Percentiles rank a stretch among this genome's conserved stretches.
Evolutionary conservation across 2,888 invertebrate species (phyloP).

Genomic region (Bhutanitis thaidina): DNA sequence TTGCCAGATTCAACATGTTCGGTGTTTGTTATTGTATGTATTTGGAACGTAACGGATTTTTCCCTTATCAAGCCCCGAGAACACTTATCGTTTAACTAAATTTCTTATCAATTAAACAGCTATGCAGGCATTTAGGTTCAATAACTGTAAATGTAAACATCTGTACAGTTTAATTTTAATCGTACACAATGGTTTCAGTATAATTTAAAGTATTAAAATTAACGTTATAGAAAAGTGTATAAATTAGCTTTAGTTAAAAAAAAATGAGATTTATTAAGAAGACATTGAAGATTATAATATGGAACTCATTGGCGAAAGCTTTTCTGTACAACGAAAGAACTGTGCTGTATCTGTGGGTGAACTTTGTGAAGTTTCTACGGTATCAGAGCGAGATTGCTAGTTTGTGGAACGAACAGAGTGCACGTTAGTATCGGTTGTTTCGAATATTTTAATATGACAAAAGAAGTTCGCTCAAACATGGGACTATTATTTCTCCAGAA

Average conservation of each 20-base stretch:
- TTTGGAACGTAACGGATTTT: slow-evolving; percentile 7
- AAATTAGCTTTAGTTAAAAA: too few relatives aligned
- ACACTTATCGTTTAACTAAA: background rate
- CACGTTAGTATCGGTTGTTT: background rate
- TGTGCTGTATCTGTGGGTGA: slow-evolving; percentile 17
- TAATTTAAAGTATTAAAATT: too few relatives aligned
- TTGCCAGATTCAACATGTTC: too few relatives aligned
- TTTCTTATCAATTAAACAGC: background rate
- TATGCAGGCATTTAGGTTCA: slow-evolving; percentile 9
- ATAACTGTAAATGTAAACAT: slow-evolving; percentile 7
- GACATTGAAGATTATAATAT: slow-evolving; percentile 12
- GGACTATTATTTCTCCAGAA: too few relatives aligned
- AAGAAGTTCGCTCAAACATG: too few relatives aligned
- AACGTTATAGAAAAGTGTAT: too few relatives aligned
- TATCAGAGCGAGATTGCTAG: background rate
- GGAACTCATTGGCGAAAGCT: slow-evolving; percentile 14
- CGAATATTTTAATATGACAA: too few relatives aligned
- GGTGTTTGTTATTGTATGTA: background rate
- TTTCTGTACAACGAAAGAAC: slow-evolving; percentile 4
- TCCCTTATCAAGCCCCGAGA: background rate
- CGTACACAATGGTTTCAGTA: too few relatives aligned
- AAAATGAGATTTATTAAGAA: slow-evolving; percentile 10
- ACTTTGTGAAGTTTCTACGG: slow-evolving; percentile 16
- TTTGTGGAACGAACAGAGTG: background rate
- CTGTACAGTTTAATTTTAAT: background rate